Conservation (phyloP, 2,888 invertebrate species). For the Fragum sueziense region DNA sequence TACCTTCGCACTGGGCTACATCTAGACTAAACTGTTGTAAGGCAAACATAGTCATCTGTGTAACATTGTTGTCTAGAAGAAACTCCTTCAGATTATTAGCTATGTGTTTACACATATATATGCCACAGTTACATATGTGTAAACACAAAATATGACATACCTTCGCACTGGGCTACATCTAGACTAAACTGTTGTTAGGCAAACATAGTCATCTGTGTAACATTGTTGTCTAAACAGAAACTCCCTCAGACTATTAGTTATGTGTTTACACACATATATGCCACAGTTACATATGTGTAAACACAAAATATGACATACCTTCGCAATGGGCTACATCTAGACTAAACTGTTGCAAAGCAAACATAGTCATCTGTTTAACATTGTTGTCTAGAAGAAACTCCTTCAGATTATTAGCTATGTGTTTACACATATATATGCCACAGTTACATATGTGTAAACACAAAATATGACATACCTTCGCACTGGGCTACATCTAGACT, state of each 20-base stretch:
- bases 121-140: too few relatives aligned
- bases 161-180: too few relatives aligned
- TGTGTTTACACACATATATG: slow-evolving; percentile 93
- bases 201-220: too few relatives aligned
- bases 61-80: slow-evolving; percentile 78
- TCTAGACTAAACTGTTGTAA: slow-evolving; percentile 95
- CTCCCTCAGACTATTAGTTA: slow-evolving; percentile 89
- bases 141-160: too few relatives aligned
- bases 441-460: not conserved
- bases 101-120: slow-evolving; percentile 94
- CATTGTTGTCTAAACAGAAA: too few relatives aligned
- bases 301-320: not conserved
- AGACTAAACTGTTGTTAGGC: too few relatives aligned
- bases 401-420: too few relatives aligned
- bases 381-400: slow-evolving; percentile 84
- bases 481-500: slow-evolving; percentile 98
- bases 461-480: slow-evolving; percentile 58
- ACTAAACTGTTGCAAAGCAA: slow-evolving; percentile 94
- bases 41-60: slow-evolving; percentile 95
- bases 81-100: slow-evolving; percentile 89
- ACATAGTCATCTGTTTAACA: slow-evolving; percentile 91
- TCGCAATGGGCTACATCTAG: slow-evolving; percentile 94
- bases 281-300: slow-evolving; percentile 75
- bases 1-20: slow-evolving; percentile 92
- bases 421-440: slow-evolving; percentile 94